phyloP scores from a whole-genome alignment of 2,797 vertebrate genomes.

The Mustela erminea region DNA sequence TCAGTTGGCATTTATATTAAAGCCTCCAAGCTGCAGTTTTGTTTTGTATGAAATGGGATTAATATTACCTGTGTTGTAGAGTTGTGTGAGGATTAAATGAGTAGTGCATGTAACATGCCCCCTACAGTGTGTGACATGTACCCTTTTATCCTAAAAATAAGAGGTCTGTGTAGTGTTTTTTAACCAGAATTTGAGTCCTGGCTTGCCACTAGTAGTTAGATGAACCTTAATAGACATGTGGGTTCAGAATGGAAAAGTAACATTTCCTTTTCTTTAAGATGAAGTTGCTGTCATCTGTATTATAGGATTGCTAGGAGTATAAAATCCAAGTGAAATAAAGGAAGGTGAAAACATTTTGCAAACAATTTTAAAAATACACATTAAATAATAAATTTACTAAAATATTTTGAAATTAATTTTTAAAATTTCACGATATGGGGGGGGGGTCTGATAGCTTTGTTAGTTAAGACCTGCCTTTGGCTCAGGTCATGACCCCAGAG shows the following conservation, averaged over 20 bases:
- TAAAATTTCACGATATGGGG: not conserved
- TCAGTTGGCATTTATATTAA: not conserved
- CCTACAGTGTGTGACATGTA: not conserved
- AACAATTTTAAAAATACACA: not conserved
- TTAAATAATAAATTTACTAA: slow-evolving; percentile 13
- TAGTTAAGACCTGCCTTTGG: too few relatives aligned
- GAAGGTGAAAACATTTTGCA: not conserved
- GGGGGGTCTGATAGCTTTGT: too few relatives aligned
- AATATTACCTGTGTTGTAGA: not conserved
- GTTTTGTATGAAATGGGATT: slow-evolving; percentile 14
- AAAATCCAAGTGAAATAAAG: slow-evolving; percentile 49
- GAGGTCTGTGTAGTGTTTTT: not conserved
- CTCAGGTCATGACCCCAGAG: not conserved
- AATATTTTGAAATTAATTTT: slow-evolving; percentile 13
- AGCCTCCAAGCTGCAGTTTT: not conserved
- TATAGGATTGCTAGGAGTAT: not conserved
- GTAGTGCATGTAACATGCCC: not conserved
- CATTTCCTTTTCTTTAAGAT: slow-evolving; percentile 5
- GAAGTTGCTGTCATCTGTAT: not conserved
- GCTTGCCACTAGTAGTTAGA: not conserved
- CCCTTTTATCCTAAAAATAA: slow-evolving; percentile 19
- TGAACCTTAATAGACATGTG: not conserved
- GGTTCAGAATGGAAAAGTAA: not conserved
- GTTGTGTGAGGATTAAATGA: not conserved
- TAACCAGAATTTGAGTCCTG: not conserved